phyloP scores from a whole-genome alignment of 2,888 invertebrate species.

The Macrosiphum euphorbiae region DNA sequence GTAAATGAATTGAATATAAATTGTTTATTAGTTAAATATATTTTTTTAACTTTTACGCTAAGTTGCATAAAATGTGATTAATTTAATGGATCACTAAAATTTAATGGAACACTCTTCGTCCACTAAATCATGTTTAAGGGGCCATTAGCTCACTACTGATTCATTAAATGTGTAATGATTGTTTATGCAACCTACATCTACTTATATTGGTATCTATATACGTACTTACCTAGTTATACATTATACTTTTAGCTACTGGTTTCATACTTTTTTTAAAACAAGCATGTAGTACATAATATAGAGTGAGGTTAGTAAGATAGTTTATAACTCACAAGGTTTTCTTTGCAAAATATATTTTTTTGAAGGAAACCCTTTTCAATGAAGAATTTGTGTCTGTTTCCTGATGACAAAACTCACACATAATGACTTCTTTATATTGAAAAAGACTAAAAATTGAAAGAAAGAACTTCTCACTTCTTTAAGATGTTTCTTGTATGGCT shows the following conservation, averaged over 20 bases:
- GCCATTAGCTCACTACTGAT: neutral
- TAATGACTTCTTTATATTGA: constrained; percentile 37
- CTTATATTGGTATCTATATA: neutral
- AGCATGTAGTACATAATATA: neutral
- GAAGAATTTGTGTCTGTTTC: neutral
- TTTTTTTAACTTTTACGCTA: neutral
- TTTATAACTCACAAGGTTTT: neutral
- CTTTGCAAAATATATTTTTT: constrained; percentile 16
- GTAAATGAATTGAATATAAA: neutral
- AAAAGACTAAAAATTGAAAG: constrained; percentile 26
- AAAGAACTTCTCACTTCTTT: constrained; percentile 29
- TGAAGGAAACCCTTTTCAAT: neutral
- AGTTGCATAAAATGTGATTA: neutral
- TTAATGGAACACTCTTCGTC: neutral
- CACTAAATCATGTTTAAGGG: neutral
- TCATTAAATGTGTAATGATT: neutral
- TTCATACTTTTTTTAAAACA: neutral
- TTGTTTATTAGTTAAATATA: neutral
- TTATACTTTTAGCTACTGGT: neutral
- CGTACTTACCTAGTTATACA: neutral
- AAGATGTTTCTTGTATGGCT: neutral
- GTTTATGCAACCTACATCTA: neutral
- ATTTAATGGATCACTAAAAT: neutral
- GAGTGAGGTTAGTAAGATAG: neutral
- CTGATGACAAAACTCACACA: neutral